Evolutionary conservation across 1,140 invertebrate genomes (phyloP).

Genomic region (Lamellibrachia luymesi): DNA sequence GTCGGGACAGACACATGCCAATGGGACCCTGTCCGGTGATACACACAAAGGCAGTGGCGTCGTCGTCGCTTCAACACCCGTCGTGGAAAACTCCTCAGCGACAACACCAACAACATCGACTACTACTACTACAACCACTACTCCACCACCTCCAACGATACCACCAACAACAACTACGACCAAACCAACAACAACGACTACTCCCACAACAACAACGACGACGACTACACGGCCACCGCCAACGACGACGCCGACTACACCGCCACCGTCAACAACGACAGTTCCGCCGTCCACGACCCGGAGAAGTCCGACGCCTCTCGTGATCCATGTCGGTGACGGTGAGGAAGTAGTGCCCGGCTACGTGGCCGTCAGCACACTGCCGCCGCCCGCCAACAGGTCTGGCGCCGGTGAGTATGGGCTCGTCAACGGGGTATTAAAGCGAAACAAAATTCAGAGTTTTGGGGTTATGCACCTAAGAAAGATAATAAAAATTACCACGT

Average conservation of each 20-base stretch:
- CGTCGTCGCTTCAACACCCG: not conserved
- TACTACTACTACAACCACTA: not conserved
- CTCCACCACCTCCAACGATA: not conserved
- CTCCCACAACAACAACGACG: not conserved
- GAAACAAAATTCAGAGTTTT: too few relatives aligned
- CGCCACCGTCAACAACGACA: slow-evolving; percentile 12
- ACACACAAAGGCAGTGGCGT: not conserved
- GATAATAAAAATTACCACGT: too few relatives aligned
- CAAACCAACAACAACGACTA: not conserved
- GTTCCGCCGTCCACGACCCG: not conserved
- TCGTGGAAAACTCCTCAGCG: not conserved
- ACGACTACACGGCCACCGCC: not conserved
- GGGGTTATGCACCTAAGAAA: too few relatives aligned
- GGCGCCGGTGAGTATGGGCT: not conserved
- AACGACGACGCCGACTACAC: not conserved
- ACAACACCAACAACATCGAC: not conserved
- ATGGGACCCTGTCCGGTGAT: not conserved
- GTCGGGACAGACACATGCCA: too few relatives aligned
- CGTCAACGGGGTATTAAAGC: too few relatives aligned
- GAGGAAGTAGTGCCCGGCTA: not conserved
- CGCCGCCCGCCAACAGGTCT: not conserved
- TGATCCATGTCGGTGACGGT: not conserved
- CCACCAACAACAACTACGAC: not conserved
- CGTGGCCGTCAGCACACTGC: not conserved
- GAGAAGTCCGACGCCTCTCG: not conserved